phyloP scores from a whole-genome alignment of 2,113 vertebrate species.

The Erythrolamprus reginae region DNA sequence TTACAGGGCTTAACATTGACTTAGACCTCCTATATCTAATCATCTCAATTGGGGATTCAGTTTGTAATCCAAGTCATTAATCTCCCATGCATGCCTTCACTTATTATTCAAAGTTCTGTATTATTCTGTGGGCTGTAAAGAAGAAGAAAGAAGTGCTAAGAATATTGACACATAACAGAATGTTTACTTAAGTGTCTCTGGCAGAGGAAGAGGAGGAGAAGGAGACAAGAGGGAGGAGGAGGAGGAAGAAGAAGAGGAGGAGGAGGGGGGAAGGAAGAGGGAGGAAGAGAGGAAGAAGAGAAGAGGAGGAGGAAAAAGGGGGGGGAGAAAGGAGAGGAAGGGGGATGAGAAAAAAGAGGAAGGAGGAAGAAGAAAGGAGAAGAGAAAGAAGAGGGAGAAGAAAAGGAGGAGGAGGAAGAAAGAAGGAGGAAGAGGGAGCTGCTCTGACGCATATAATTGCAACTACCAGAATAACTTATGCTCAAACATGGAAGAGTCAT shows the following conservation, averaged over 20 bases:
- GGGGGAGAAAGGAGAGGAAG: too few relatives aligned
- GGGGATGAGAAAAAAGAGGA: too few relatives aligned
- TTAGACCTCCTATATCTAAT: background rate
- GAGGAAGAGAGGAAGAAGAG: rapidly evolving
- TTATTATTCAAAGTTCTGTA: background rate
- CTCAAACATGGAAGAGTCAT: too few relatives aligned
- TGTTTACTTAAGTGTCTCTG: background rate
- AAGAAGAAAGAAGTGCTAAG: background rate
- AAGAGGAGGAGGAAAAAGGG: too few relatives aligned
- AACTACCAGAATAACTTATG: too few relatives aligned
- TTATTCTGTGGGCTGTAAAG: background rate
- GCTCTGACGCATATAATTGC: too few relatives aligned
- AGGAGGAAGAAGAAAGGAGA: too few relatives aligned
- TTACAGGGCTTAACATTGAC: background rate
- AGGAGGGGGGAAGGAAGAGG: rapidly evolving
- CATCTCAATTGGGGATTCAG: background rate
- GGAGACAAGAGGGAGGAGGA: background rate
- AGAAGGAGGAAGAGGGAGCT: rapidly evolving
- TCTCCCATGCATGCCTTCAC: background rate
- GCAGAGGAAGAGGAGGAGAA: background rate
- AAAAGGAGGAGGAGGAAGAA: too few relatives aligned
- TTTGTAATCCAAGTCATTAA: background rate
- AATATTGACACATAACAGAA: background rate
- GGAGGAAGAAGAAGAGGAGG: rapidly evolving
- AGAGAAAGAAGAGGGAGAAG: too few relatives aligned